Base-by-base conservation (phyloP, 2,888 invertebrate genomes). In the Seira sanloemensis region DNA sequence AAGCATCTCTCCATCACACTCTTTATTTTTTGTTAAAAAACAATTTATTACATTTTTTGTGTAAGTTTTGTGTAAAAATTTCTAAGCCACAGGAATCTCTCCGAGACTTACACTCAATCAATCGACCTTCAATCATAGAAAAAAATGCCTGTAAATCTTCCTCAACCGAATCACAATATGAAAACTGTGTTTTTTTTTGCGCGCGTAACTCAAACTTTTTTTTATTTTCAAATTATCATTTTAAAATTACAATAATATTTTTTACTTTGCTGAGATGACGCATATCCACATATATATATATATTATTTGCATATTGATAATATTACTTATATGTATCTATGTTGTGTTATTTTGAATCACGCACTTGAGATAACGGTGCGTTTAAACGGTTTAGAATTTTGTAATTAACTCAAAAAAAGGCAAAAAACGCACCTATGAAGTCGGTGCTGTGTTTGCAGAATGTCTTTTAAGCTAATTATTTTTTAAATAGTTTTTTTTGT, bases 301-400 rank as follows among this genome's bases (percentile, higher is more conserved):
- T 19, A 66, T 16, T n/a, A n/a, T 5, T 23, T 23, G 7, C 5
- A 66, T 66, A 1, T 21, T 62, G 19, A 58, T 58, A 58, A 58
- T 58, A 58, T 58, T 58, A 16, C 58, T 18, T 58, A 4, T 58
- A 58, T 9, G n/a, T 9, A 4, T n/a, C 19, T 18, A 58, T 62
- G 18, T 62, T 21, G 9, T n/a, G n/a, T n/a, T n/a, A n/a, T n/a
- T n/a, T n/a, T n/a, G n/a, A n/a, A n/a, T 23, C 68, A 83, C 77
- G 78, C 78, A 83, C 83, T 83, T 83, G 83, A 83, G 83, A 83
- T 83, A 83, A 83, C 78, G 46, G 83, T 77, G 82, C 46, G 37
- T 12, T 24, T 12, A 2, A 54, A 19, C 19, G 25, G 25, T 75
- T 27, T 26, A 24, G 26, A 19, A 24, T n/a, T 67, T 68, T 67